These are phyloP conservation scores for fruit fly (Drosophila melanogaster) DNA, from an alignment of 1,140 invertebrate species.

Conservation along the genomic window Release_6_plus_ISO1_MT NT_037436.4:13733501-13734000, in stretches of 20 bases:
- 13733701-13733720: constrained; percentile 4
- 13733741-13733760: constrained; percentile 36
- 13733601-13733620: neutral
- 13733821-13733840: constrained; percentile 14
- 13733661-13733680: constrained; percentile 53
- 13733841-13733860: constrained; percentile 76
- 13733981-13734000: constrained; percentile 35
- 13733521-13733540: neutral
- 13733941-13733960: constrained; percentile 70
- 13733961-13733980: constrained; percentile 37
- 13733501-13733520: neutral
- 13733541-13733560: neutral
- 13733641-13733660: constrained; percentile 58
- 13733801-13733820: constrained; percentile 21
- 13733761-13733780: constrained; percentile 49
- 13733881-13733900: constrained; percentile 83
- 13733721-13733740: constrained; percentile 70
- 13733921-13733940: constrained; percentile 73
- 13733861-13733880: constrained; percentile 83
- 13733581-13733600: no score
- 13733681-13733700: constrained; percentile 32
- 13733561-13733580: neutral
- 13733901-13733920: constrained; percentile 81
- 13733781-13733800: constrained; percentile 68
- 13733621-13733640: constrained; percentile 20